phyloP scores from a whole-genome alignment of 2,797 vertebrate genomes.

The Rousettus madagascariensis region DNA sequence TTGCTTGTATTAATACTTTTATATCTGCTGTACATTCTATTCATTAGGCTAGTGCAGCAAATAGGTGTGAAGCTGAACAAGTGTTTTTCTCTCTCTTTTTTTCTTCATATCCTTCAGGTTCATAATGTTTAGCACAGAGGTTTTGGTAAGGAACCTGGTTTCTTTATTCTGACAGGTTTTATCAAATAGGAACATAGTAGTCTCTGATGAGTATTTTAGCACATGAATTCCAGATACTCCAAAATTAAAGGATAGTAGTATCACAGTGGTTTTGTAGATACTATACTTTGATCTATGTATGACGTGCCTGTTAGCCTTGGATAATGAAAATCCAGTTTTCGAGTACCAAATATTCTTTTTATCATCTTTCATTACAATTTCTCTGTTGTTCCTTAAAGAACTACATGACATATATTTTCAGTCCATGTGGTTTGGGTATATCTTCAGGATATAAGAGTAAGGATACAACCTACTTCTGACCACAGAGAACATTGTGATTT shows the following conservation, averaged over 20 bases:
- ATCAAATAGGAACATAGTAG: background rate
- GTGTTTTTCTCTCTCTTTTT: background rate
- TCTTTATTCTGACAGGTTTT: background rate
- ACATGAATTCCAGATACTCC: background rate
- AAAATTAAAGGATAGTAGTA: background rate
- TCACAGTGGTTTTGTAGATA: background rate
- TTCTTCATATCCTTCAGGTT: background rate
- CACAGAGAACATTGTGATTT: background rate
- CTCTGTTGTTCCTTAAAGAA: background rate
- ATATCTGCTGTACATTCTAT: background rate
- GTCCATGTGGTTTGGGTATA: background rate
- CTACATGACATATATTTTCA: background rate
- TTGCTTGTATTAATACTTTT: background rate
- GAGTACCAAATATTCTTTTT: background rate
- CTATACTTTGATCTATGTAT: background rate
- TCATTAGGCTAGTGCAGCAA: background rate
- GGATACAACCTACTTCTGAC: background rate
- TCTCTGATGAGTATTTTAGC: background rate
- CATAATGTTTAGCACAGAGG: background rate
- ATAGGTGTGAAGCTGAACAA: background rate
- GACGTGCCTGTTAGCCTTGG: background rate
- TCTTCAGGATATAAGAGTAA: background rate
- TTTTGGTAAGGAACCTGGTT: background rate
- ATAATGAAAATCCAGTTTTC: background rate
- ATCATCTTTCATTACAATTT: background rate